Percentiles rank a stretch among this genome's conserved stretches.
phyloP scores from a whole-genome alignment of 2,888 invertebrate genomes.

The Meandrusa payeni region DNA sequence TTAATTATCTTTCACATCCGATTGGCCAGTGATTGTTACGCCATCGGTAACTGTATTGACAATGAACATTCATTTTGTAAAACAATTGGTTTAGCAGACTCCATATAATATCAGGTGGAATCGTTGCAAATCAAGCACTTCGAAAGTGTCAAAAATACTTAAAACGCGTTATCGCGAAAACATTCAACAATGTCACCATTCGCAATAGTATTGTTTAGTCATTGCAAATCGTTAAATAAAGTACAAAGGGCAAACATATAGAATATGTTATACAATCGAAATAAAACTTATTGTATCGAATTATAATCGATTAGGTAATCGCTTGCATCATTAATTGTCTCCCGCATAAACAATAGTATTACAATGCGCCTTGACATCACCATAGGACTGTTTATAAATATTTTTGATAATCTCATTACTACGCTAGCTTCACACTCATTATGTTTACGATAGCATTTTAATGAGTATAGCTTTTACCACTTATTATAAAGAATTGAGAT shows the following conservation, averaged over 20 bases:
- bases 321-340: conserved; percentile 58
- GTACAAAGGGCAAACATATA: conserved; percentile 18
- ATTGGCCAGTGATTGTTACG: too few species aligned
- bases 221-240: neutral
- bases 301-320: conserved; percentile 48
- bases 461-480: conserved; percentile 10
- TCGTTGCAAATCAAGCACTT: too few species aligned
- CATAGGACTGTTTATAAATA: conserved; percentile 50
- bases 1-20: too few species aligned
- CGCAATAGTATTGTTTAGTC: neutral
- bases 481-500: conserved; percentile 8
- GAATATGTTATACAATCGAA: conserved; percentile 22
- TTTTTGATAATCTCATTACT: conserved; percentile 10
- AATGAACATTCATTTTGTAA: too few species aligned
- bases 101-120: too few species aligned
- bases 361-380: conserved; percentile 33
- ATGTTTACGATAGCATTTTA: conserved; percentile 18
- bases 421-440: conserved; percentile 5
- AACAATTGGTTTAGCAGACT: too few species aligned
- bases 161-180: neutral
- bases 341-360: conserved; percentile 42
- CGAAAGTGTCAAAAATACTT: too few species aligned
- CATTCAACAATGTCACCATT: conserved; percentile 1
- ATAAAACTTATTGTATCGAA: conserved; percentile 20
- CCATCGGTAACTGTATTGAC: too few species aligned